These are phyloP conservation scores for Paedocypris sp. DNA, from an alignment of 2,113 vertebrate species.

Conservation along the genomic window DNA sequence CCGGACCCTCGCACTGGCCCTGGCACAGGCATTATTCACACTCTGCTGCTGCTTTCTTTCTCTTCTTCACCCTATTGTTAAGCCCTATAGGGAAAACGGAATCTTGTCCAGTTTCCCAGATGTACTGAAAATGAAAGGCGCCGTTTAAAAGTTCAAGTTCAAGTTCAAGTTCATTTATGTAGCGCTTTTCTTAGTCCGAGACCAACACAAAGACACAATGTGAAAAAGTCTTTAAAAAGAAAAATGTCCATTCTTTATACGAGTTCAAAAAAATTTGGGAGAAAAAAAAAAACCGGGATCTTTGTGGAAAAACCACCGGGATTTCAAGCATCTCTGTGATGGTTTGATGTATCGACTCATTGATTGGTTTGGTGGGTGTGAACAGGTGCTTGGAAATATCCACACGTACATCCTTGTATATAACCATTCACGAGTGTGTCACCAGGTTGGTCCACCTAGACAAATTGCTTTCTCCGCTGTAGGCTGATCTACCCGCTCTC, in stretches of 20 bases:
- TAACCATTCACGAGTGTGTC: not conserved
- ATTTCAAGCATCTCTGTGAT: not conserved
- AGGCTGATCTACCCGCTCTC: not conserved
- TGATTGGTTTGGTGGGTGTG: not conserved
- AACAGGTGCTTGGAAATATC: not conserved
- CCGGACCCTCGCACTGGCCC: not conserved
- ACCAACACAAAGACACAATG: too few relatives aligned
- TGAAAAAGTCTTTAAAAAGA: too few relatives aligned
- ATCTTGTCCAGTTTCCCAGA: not conserved
- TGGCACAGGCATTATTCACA: slow-evolving; percentile 9
- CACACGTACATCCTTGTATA: not conserved
- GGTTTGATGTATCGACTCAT: slow-evolving; percentile 9
- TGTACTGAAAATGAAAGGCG: not conserved
- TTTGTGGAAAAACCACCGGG: not conserved
- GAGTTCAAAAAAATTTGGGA: too few relatives aligned
- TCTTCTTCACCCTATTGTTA: not conserved
- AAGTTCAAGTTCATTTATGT: too few relatives aligned
- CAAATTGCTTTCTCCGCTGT: not conserved
- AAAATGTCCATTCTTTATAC: too few relatives aligned
- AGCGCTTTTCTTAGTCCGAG: too few relatives aligned
- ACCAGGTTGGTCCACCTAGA: not conserved
- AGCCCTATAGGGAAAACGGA: not conserved
- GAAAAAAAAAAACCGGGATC: too few relatives aligned
- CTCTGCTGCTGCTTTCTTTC: not conserved
- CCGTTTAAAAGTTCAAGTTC: not conserved